Evolutionary conservation across 2,797 vertebrate species (phyloP).

Genomic region (Pseudochirops corinnae): DNA sequence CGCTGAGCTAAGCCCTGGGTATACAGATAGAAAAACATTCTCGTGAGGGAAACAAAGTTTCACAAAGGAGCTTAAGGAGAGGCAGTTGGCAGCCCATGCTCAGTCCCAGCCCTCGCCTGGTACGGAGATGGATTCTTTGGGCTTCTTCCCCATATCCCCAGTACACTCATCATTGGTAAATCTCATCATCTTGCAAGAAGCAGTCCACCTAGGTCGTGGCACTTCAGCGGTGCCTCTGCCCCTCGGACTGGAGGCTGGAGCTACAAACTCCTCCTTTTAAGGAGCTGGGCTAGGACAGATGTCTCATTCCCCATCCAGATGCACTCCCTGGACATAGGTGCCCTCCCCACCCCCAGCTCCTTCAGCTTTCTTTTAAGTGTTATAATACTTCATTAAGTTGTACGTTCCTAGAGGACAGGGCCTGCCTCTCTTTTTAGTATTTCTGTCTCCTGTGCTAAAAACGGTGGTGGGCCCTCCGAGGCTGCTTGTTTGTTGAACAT

Average conservation of each 20-base stretch:
- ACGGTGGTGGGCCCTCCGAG: too few relatives aligned
- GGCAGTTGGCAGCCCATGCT: neutral
- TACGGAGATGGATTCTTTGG: neutral
- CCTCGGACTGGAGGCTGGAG: neutral
- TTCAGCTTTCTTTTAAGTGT: neutral
- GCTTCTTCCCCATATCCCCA: neutral
- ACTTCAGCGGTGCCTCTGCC: neutral
- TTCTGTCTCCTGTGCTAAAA: too few relatives aligned
- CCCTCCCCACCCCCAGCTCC: neutral
- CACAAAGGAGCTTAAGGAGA: neutral
- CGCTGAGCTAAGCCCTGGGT: neutral
- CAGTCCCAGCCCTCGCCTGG: neutral
- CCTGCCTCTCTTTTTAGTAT: too few relatives aligned
- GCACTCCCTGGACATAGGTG: neutral
- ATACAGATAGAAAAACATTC: neutral
- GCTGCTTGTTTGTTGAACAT: too few relatives aligned
- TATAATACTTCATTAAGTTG: neutral
- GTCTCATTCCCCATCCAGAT: neutral
- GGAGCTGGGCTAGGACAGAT: neutral
- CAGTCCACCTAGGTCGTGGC: too few relatives aligned
- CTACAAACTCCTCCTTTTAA: neutral
- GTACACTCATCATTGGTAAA: too few relatives aligned
- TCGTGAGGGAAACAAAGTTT: neutral
- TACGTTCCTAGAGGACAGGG: too few relatives aligned
- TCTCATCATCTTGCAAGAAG: too few relatives aligned